A percentile compares a stretch with the other conserved stretches of the same genome.
phyloP scores from a whole-genome alignment of 2,797 vertebrate genomes.

The Phoebastria nigripes region DNA sequence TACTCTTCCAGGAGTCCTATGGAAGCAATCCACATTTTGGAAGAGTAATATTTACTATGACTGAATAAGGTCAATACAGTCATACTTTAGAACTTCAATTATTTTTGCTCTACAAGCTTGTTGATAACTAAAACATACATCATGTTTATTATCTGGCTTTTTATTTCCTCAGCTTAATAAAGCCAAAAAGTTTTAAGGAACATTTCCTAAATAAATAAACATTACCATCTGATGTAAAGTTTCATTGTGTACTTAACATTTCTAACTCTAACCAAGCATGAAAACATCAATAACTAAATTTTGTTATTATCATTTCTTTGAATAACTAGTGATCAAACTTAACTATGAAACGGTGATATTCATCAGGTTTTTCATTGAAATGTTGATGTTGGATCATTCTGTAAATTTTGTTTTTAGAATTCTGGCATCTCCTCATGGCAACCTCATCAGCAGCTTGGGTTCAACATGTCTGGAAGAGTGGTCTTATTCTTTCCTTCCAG shows the following conservation, averaged over 20 bases:
- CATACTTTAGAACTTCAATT: background rate
- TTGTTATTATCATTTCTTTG: background rate
- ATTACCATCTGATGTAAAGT: background rate
- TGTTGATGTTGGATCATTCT: background rate
- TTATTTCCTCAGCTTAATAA: conserved; percentile 18
- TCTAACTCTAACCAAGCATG: conserved; percentile 14
- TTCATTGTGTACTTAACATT: conserved; percentile 49
- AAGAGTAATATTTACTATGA: conserved; percentile 3
- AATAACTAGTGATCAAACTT: background rate
- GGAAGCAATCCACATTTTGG: conserved; percentile 14
- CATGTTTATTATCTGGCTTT: background rate
- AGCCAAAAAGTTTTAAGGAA: background rate
- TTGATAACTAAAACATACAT: conserved; percentile 11
- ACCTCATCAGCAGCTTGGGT: background rate
- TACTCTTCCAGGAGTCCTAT: background rate
- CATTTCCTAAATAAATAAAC: background rate
- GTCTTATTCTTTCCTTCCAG: background rate
- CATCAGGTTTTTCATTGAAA: background rate
- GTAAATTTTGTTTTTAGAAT: background rate
- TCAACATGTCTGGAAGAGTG: background rate
- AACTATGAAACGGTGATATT: background rate
- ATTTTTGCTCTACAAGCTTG: background rate
- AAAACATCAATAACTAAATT: conserved; percentile 24
- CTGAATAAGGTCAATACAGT: conserved; percentile 28
- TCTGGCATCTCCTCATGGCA: background rate